These are phyloP conservation scores for Lonchura striata DNA, from an alignment of 2,113 vertebrate genomes.

Conservation along the genomic window DNA sequence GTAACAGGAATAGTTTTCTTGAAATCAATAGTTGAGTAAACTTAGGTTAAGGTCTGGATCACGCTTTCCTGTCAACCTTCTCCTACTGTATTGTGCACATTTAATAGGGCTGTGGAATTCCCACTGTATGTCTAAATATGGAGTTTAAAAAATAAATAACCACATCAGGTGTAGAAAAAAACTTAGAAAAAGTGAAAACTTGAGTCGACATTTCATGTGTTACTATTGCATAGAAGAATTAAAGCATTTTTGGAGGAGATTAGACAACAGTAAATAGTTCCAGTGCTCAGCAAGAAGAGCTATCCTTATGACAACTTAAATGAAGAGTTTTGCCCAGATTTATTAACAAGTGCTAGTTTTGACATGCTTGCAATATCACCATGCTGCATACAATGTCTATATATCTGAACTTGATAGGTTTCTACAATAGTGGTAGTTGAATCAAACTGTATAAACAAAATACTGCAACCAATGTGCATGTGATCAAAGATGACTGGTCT, in stretches of 20 bases:
- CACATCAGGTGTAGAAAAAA: neutral
- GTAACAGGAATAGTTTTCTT: neutral
- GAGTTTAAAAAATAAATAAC: neutral
- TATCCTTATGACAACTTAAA: neutral
- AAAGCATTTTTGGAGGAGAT: neutral
- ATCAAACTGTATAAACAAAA: neutral
- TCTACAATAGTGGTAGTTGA: neutral
- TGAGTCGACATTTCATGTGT: fast-evolving
- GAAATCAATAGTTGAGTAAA: neutral
- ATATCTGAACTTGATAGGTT: neutral
- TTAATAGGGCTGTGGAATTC: neutral
- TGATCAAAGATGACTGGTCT: neutral
- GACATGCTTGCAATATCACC: neutral
- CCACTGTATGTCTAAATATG: neutral
- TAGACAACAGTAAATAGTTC: neutral
- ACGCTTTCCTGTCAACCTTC: neutral
- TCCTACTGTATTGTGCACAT: neutral
- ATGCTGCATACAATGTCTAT: neutral
- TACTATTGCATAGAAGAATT: neutral
- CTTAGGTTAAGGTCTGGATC: neutral
- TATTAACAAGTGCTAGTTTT: neutral
- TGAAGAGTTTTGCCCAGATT: neutral
- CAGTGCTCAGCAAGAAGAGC: neutral
- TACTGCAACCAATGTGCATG: neutral
- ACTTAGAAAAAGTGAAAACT: neutral